Conservation (phyloP, 2,888 invertebrate genomes). For the Drosophila anomelani region DNA sequence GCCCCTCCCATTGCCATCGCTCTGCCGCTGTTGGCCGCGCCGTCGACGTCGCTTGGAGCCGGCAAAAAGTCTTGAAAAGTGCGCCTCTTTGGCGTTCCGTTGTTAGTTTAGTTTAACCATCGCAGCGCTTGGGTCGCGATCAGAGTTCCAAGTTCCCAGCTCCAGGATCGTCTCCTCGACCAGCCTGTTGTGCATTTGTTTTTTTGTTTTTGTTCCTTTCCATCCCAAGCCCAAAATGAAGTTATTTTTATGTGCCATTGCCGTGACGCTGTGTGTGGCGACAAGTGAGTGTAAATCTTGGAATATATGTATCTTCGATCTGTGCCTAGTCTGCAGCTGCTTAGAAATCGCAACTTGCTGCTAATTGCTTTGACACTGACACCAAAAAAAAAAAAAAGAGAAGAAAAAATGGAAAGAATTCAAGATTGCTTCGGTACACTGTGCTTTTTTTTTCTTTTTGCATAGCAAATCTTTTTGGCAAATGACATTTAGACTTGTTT, state of each 20-base stretch:
- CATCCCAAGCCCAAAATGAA: constrained; percentile 74
- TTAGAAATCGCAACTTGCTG: constrained; percentile 48
- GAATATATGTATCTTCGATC: constrained; percentile 4
- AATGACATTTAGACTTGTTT: constrained; percentile 33
- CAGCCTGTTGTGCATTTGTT: neutral
- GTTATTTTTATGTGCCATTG: constrained; percentile 83
- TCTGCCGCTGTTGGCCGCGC: constrained; percentile 52
- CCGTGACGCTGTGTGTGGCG: constrained; percentile 81
- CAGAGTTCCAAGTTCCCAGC: constrained; percentile 31
- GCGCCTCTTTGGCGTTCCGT: constrained; percentile 79
- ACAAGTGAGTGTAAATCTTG: constrained; percentile 81
- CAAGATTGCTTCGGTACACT: constrained; percentile 4
- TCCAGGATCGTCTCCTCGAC: constrained; percentile 13
- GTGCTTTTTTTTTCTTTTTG: constrained; percentile 17
- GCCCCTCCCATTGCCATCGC: constrained; percentile 46
- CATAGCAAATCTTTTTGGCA: constrained; percentile 3
- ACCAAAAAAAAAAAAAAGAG: neutral
- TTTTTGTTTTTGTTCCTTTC: neutral
- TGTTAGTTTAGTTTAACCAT: constrained; percentile 84
- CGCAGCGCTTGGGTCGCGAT: constrained; percentile 79
- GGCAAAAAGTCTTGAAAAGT: constrained; percentile 85
- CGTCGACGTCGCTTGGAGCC: constrained; percentile 50
- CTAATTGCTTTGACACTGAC: constrained; percentile 70
- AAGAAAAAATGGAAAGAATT: constrained; percentile 2
- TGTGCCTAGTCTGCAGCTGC: neutral